Evolutionary conservation across 30 jellyfish, hydroid and myxozoan genomes (phyloP).

Genomic region (Cassiopea andromeda): DNA sequence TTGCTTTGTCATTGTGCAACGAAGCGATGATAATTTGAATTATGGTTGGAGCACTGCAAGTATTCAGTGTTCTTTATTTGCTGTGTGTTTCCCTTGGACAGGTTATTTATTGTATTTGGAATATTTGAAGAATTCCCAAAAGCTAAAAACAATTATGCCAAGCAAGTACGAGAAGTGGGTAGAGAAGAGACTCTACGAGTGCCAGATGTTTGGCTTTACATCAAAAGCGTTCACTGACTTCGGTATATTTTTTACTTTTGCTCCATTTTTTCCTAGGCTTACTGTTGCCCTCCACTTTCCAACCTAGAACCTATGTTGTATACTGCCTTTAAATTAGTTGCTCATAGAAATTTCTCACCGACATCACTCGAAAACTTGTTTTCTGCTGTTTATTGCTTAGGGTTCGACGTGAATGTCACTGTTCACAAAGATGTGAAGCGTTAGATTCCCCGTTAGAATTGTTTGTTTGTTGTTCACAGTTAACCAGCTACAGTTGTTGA

Average conservation of each 20-base stretch:
- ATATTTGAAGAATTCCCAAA: not conserved
- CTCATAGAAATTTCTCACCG: no score
- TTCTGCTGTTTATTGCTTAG: no score
- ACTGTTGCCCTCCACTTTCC: not conserved
- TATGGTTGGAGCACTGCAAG: conserved; percentile 71
- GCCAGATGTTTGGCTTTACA: conserved; percentile 72
- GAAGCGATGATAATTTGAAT: conserved; percentile 47
- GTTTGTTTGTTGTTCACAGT: no score
- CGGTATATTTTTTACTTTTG: conserved; percentile 6
- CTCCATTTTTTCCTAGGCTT: not conserved
- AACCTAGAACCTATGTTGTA: no score
- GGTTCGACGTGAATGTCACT: no score
- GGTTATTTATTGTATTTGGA: conserved; percentile 31
- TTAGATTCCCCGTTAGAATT: no score
- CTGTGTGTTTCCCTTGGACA: conserved; percentile 46
- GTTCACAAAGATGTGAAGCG: no score
- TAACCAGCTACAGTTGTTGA: no score
- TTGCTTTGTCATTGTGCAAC: conserved; percentile 47
- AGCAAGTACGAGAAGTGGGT: not conserved
- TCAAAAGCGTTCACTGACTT: conserved; percentile 55
- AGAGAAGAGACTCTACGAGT: conserved; percentile 17
- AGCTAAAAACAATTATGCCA: conserved; percentile 1
- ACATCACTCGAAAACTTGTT: no score
- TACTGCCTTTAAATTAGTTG: no score
- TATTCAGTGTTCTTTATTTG: conserved; percentile 47